phyloP scores from a whole-genome alignment of 2,797 vertebrate genomes.

The Micropoecilia bifurca region DNA sequence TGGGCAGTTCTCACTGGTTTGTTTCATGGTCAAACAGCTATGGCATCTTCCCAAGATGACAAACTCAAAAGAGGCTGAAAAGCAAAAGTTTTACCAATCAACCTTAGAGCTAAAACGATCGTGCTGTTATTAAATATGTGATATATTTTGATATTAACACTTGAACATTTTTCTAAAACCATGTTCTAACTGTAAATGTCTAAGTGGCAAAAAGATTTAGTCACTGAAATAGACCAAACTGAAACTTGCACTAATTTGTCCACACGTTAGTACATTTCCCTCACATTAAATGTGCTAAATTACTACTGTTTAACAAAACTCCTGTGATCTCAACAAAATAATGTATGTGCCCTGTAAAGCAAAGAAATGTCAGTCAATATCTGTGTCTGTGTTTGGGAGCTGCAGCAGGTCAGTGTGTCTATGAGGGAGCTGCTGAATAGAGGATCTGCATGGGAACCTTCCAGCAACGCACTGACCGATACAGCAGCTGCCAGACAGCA shows the following conservation, averaged over 20 bases:
- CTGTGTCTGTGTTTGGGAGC: constrained; percentile 9
- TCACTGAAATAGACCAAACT: not conserved
- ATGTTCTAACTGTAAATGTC: not conserved
- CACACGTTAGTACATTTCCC: too few species aligned
- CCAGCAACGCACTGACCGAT: constrained; percentile 65
- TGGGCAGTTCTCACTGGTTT: constrained; percentile 71
- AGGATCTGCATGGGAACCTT: constrained; percentile 73
- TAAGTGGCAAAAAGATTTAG: not conserved
- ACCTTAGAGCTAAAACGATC: constrained; percentile 24
- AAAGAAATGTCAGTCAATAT: not conserved
- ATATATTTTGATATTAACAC: not conserved
- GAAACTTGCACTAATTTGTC: not conserved
- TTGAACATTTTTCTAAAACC: not conserved
- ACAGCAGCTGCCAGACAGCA: constrained; percentile 75
- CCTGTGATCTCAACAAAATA: not conserved
- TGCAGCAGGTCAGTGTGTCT: constrained; percentile 27
- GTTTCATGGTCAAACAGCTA: constrained; percentile 69
- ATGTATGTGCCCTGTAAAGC: not conserved
- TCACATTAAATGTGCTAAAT: not conserved
- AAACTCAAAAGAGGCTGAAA: constrained; percentile 60
- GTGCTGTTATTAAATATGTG: not conserved
- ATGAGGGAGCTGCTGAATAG: constrained; percentile 45
- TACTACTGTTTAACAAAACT: not conserved
- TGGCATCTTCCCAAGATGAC: constrained; percentile 64
- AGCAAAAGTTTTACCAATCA: constrained; percentile 67